Evolutionary conservation across 37 sponge, comb jelly and placozoan species (phyloP), one percentile per base, ranked within the genome.

Genomic region (Haliclona indistincta): DNA sequence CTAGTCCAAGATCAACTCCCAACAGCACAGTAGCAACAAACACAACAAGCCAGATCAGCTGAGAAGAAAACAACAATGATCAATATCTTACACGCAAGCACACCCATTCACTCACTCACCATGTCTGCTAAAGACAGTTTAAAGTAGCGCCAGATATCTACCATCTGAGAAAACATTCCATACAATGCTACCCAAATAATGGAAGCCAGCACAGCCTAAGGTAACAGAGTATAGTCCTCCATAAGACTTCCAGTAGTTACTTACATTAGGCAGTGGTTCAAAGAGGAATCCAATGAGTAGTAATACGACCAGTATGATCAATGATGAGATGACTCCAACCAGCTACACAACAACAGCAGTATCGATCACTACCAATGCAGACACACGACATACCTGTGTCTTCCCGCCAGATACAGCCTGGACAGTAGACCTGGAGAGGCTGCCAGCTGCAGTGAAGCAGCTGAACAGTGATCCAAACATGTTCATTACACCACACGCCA

Each of bases 91-190:
- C 33, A 68, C 38, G 42, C 22, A 38, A 38, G 6, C 19, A 4
- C 15, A 43, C 5, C 8, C 32, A 33, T 64, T 34, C 23, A 63
- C 84, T 34, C 23, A 63, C 84, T 63, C 17, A 89, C 89, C 66
- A 78, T 63, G 36, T 89, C 89, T 32, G 63, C 45, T 17, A 77
- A 52, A 20, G 84, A 91, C 11, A 91, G 49, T 54, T 79, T 86
- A 67, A 71, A 86, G 68, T 86, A 86, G n/a, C 52, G 61, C 20
- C 63, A 64, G 2, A 91, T 19, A 49, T 94, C 84, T n/a, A 62
- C 34, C 37, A 91, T 43, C 51, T 94, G 95, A 67, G 79, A 75
- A 65, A 91, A 87, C 81, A 94, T 84, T 60, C 95, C 95, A 60
- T 89, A 85, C 63, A 94, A 64, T 0, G 88, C 95, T 38, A 94